These are phyloP conservation scores for Paguma larvata DNA, from an alignment of 2,797 vertebrate species.

Conservation along the genomic window DNA sequence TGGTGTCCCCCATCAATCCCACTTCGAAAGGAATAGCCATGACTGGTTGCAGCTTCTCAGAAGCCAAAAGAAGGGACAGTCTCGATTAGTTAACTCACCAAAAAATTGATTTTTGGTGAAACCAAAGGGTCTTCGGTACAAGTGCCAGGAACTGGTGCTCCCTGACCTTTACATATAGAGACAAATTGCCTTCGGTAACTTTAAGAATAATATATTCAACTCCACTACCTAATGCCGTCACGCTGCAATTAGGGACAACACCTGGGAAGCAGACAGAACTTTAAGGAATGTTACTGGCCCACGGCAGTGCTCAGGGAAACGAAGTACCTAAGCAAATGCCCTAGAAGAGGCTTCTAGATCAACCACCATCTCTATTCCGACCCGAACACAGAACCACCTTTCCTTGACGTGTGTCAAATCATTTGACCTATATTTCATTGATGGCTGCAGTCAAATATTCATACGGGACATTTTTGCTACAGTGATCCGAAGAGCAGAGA, in stretches of 20 bases:
- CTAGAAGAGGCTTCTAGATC: neutral
- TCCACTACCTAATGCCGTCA: neutral
- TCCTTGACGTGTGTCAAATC: neutral
- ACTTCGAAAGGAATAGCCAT: neutral
- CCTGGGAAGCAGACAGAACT: neutral
- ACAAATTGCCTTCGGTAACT: neutral
- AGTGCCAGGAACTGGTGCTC: neutral
- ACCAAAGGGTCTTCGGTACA: neutral
- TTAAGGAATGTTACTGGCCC: neutral
- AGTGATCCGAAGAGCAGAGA: neutral
- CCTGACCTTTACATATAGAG: neutral
- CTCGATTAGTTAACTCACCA: neutral
- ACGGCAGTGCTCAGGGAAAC: neutral
- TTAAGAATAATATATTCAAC: neutral
- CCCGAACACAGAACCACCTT: neutral
- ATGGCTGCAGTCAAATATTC: slow-evolving; percentile 21
- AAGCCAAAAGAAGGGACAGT: neutral
- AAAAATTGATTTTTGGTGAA: neutral
- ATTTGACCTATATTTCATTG: neutral
- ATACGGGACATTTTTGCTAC: neutral
- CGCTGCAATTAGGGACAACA: neutral
- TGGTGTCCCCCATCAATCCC: neutral
- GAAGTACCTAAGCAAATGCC: neutral
- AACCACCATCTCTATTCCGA: neutral
- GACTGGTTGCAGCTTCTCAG: neutral